phyloP scores from a whole-genome alignment of 2,113 vertebrate genomes.

The Phrynosoma platyrhinos region DNA sequence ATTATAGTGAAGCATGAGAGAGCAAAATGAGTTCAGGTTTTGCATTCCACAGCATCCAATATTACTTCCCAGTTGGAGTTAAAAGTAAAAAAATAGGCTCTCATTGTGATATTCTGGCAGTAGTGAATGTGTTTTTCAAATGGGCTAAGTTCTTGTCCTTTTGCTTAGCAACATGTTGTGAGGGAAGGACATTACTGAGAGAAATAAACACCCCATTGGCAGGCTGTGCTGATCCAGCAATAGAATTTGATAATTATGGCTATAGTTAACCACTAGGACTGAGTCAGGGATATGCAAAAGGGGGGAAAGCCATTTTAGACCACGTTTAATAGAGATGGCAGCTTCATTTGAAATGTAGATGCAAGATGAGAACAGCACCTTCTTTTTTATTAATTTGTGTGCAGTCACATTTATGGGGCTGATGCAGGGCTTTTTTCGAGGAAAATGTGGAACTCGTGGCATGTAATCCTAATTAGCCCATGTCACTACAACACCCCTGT shows the following conservation, averaged over 20 bases:
- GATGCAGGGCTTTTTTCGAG: background rate
- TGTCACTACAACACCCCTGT: no score
- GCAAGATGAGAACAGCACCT: background rate
- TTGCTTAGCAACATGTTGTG: conserved; percentile 14
- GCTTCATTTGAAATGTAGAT: background rate
- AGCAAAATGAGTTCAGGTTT: background rate
- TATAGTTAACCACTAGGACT: background rate
- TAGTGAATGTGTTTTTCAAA: background rate
- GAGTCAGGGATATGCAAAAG: background rate
- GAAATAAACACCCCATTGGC: background rate
- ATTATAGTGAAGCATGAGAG: background rate
- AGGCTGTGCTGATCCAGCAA: background rate
- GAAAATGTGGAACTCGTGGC: background rate
- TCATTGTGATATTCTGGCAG: background rate
- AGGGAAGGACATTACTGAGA: background rate
- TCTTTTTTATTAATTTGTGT: background rate
- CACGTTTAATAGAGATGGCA: background rate
- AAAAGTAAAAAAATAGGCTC: background rate
- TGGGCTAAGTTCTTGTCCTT: background rate
- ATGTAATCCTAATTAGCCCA: no score
- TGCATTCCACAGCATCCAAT: background rate
- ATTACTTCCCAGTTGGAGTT: background rate
- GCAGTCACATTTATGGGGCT: background rate
- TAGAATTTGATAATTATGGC: background rate
- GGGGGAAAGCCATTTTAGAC: background rate